Conservation (phyloP, 2,888 invertebrate genomes). For the Zelleria hepariella region DNA sequence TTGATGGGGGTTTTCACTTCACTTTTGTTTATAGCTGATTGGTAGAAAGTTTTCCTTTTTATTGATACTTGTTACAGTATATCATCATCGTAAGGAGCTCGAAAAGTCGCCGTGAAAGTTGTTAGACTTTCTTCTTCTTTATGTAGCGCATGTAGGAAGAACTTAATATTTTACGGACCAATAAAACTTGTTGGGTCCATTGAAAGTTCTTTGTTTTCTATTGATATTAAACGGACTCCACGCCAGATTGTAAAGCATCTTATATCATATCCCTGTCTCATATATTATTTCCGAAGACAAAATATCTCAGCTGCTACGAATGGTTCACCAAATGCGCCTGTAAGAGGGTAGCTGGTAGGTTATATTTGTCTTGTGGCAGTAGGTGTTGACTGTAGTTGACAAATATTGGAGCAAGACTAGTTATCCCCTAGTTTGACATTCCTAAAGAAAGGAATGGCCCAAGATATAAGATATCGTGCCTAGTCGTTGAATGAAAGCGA, state of each 20-base stretch:
- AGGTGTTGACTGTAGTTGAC: not conserved
- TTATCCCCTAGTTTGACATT: slow-evolving; percentile 1
- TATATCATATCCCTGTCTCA: too few species aligned
- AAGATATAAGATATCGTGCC: not conserved
- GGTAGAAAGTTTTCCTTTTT: not conserved
- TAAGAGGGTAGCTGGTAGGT: too few species aligned
- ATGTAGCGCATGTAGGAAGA: not conserved
- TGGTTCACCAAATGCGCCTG: not conserved
- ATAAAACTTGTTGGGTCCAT: too few species aligned
- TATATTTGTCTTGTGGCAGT: not conserved
- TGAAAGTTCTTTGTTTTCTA: too few species aligned
- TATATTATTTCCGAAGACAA: too few species aligned
- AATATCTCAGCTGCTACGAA: too few species aligned
- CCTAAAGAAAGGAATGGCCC: not conserved
- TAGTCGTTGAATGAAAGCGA: too few species aligned
- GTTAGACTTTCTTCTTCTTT: not conserved
- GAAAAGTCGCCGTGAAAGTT: not conserved
- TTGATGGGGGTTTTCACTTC: not conserved
- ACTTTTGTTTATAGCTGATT: not conserved
- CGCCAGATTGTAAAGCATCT: too few species aligned
- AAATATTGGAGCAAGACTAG: not conserved
- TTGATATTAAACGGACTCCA: too few species aligned
- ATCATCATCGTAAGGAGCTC: not conserved
- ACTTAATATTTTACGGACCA: not conserved
- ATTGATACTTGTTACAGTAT: not conserved